These are phyloP conservation scores for Lissonota sp. DNA, from an alignment of 2,888 invertebrate species.

Conservation along the genomic window DNA sequence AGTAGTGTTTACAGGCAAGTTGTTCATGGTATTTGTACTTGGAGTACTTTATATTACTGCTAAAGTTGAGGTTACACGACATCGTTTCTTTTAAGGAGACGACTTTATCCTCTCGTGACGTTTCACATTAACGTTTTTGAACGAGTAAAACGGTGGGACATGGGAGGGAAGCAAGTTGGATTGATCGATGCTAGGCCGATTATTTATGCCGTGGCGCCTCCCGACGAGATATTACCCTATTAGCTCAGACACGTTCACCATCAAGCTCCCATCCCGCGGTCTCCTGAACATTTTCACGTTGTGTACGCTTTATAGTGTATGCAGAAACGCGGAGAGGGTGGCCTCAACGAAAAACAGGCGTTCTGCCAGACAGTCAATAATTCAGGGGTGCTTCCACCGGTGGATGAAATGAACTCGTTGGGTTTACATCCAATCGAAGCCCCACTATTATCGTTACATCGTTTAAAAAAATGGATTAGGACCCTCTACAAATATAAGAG, in stretches of 20 bases:
- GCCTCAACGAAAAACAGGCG: background rate
- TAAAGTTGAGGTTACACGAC: no score
- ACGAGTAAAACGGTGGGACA: background rate
- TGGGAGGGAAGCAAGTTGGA: conserved; percentile 11
- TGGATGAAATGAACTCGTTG: background rate
- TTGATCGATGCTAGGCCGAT: conserved; percentile 34
- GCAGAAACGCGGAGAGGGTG: background rate
- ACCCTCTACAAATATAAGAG: no score
- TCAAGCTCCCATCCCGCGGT: background rate
- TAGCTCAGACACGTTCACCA: conserved; percentile 19
- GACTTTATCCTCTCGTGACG: background rate
- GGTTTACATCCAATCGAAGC: no score
- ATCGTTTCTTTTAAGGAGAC: background rate
- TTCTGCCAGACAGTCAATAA: background rate
- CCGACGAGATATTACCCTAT: conserved; percentile 39
- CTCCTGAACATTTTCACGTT: background rate
- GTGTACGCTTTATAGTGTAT: background rate
- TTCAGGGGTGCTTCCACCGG: background rate
- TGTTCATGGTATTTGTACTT: no score
- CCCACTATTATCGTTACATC: no score
- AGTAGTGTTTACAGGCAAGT: no score
- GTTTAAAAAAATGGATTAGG: no score
- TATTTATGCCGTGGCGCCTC: conserved; percentile 22
- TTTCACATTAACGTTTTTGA: background rate
- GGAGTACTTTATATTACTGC: no score